Evolutionary conservation across 2,797 vertebrate genomes (phyloP).

Genomic region (Sebastes matsubarae): DNA sequence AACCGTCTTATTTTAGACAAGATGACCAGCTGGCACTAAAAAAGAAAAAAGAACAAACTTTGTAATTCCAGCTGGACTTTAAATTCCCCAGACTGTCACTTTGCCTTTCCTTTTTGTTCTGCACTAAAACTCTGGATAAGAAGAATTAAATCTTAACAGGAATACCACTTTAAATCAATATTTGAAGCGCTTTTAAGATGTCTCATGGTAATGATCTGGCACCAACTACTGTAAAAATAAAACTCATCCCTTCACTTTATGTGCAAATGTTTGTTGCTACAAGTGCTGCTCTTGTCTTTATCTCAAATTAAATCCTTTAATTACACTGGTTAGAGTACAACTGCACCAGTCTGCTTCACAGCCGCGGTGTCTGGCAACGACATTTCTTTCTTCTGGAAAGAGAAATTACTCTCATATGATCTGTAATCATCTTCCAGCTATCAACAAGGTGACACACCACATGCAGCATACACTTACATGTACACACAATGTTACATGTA

Average conservation of each 20-base stretch:
- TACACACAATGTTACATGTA: not conserved
- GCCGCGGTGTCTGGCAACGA: not conserved
- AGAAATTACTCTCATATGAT: slow-evolving; percentile 25
- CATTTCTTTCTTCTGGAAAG: not conserved
- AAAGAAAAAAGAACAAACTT: slow-evolving; percentile 3
- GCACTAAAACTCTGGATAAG: slow-evolving; percentile 1
- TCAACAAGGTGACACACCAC: not conserved
- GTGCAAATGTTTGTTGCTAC: slow-evolving; percentile 27
- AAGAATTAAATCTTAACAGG: slow-evolving; percentile 6
- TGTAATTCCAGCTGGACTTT: slow-evolving; percentile 33
- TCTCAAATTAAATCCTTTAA: slow-evolving; percentile 69
- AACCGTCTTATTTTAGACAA: slow-evolving; percentile 27
- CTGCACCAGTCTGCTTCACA: slow-evolving; percentile 25
- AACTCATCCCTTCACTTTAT: not conserved
- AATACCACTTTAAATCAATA: slow-evolving; percentile 33
- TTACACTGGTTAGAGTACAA: slow-evolving; percentile 27
- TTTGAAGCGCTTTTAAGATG: slow-evolving; percentile 16
- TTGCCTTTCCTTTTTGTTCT: slow-evolving; percentile 4
- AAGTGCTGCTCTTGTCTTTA: slow-evolving; percentile 37
- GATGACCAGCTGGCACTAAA: slow-evolving; percentile 34
- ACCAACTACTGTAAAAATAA: not conserved
- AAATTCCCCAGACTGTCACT: slow-evolving; percentile 15
- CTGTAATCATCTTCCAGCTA: slow-evolving; percentile 28
- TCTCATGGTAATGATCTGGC: slow-evolving; percentile 19
- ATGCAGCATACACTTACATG: not conserved